Conservation (phyloP, 2,113 vertebrate genomes). For the Eclectus roratus region DNA sequence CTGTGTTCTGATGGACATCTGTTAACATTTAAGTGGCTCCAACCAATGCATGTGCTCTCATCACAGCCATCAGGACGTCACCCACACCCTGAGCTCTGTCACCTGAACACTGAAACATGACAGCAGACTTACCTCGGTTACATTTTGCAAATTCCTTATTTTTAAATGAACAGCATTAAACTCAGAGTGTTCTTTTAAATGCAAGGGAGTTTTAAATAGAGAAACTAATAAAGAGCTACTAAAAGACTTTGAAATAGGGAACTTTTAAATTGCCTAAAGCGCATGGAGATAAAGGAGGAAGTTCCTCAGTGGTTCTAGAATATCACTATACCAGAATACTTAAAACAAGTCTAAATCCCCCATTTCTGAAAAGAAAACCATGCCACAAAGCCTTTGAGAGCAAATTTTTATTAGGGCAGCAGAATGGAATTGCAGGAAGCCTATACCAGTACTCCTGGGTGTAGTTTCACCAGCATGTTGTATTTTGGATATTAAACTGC, state of each 20-base stretch:
- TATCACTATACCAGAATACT: neutral
- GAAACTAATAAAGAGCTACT: neutral
- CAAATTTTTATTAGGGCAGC: conserved; percentile 78
- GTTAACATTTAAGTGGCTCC: neutral
- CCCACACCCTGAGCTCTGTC: fast-evolving
- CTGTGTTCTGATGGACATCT: fast-evolving
- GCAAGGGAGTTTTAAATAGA: neutral
- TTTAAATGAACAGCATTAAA: neutral
- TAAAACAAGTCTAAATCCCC: neutral
- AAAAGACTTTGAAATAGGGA: neutral
- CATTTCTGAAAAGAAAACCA: conserved; percentile 55
- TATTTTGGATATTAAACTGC: conserved; percentile 42
- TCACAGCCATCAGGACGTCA: neutral
- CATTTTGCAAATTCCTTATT: neutral
- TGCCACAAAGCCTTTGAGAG: conserved; percentile 66
- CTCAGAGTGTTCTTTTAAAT: neutral
- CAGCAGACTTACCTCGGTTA: fast-evolving
- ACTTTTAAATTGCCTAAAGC: neutral
- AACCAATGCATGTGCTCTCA: neutral
- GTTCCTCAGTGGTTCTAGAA: neutral
- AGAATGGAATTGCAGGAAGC: conserved; percentile 74
- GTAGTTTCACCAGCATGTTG: conserved; percentile 13
- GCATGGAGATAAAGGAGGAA: neutral
- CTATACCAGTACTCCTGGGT: conserved; percentile 55
- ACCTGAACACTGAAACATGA: fast-evolving